These are phyloP conservation scores for Leptosomus discolor DNA, from an alignment of 2,113 vertebrate genomes.

Conservation along the genomic window DNA sequence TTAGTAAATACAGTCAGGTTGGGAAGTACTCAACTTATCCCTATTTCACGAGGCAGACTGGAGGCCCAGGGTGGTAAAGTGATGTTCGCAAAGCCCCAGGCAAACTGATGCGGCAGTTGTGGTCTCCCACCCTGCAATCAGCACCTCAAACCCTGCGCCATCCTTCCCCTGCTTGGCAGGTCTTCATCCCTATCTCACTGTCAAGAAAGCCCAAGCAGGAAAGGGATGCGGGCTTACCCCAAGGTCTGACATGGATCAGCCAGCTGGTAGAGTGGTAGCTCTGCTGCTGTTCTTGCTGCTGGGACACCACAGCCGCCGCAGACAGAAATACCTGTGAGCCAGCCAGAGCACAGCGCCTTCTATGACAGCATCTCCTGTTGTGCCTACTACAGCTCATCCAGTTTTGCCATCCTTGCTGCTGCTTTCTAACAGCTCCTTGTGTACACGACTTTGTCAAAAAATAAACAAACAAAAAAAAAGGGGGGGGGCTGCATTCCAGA, in stretches of 20 bases:
- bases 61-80: neutral
- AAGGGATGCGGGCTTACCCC: neutral
- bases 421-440: neutral
- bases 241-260: neutral
- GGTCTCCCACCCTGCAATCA: neutral
- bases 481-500: neutral
- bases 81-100: neutral
- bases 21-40: neutral
- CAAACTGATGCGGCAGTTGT: rapidly evolving
- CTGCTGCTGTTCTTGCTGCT: neutral
- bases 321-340: neutral
- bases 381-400: neutral
- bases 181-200: neutral
- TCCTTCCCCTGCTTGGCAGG: neutral
- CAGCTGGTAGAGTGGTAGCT: neutral
- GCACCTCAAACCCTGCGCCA: neutral
- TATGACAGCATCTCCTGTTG: neutral
- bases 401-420: neutral
- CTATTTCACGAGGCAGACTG: neutral
- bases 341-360: neutral
- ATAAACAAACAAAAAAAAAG: neutral
- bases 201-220: neutral
- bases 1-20: neutral
- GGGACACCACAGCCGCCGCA: neutral
- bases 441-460: neutral